Evolutionary conservation across 2,113 vertebrate genomes (phyloP).

Genomic region (Peromyscus californicus): DNA sequence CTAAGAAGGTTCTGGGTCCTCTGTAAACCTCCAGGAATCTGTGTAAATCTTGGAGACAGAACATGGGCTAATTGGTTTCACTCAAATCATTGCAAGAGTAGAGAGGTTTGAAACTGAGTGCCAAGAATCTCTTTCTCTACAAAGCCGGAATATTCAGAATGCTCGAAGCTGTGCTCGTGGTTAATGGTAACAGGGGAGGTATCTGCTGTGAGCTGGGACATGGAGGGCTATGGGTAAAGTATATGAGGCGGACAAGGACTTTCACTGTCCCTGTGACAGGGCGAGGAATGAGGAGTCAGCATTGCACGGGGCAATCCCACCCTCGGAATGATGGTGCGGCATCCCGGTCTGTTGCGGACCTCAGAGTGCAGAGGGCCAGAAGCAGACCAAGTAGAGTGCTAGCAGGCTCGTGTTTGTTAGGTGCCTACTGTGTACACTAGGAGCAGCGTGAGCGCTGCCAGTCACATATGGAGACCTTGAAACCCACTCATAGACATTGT

Average conservation of each 20-base stretch:
- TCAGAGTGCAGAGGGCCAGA: not conserved
- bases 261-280: not conserved
- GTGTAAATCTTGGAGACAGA: not conserved
- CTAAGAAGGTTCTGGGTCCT: not conserved
- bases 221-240: not conserved
- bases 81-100: no score
- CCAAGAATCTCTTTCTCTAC: not conserved
- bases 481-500: not conserved
- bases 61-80: not conserved
- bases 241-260: not conserved
- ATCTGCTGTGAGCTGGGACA: not conserved
- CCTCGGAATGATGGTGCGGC: not conserved
- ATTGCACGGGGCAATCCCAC: no score
- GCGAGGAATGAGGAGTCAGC: not conserved
- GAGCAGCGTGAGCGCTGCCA: not conserved
- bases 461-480: fast-evolving
- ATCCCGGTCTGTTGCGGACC: not conserved
- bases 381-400: fast-evolving
- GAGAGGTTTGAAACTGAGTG: not conserved
- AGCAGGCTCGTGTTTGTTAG: fast-evolving
- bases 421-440: not conserved
- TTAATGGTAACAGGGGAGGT: fast-evolving
- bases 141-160: not conserved
- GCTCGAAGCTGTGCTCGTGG: not conserved
- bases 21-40: not conserved